phyloP scores from a whole-genome alignment of 1,140 invertebrate species.

The Campoletis sonorensis region DNA sequence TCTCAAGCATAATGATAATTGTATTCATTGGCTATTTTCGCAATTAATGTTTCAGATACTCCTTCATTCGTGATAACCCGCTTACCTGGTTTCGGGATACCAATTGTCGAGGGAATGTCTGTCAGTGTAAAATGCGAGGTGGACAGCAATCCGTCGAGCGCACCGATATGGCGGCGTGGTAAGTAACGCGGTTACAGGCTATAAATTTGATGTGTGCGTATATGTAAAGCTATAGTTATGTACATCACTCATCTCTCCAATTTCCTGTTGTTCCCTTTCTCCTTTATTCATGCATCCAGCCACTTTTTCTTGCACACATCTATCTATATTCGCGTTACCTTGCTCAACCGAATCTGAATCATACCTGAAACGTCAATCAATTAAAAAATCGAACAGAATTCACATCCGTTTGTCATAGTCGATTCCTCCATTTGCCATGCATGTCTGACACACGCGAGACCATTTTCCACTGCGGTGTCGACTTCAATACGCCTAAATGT shows the following conservation, averaged over 20 bases:
- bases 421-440: neutral
- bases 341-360: neutral
- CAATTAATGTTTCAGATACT: conserved; percentile 82
- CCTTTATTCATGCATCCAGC: conserved; percentile 13
- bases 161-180: conserved; percentile 87
- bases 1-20: neutral
- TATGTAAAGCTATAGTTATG: neutral
- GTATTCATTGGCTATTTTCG: conserved; percentile 23
- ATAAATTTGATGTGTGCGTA: conserved; percentile 28
- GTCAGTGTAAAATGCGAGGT: conserved; percentile 93
- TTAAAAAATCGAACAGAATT: conserved; percentile 13
- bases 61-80: conserved; percentile 93
- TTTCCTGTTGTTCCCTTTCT: neutral
- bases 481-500: too few relatives aligned
- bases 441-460: neutral
- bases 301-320: conserved; percentile 10
- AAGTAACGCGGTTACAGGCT: conserved; percentile 55
- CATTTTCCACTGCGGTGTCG: neutral
- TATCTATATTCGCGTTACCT: conserved; percentile 14
- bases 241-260: conserved; percentile 11
- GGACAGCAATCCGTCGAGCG: conserved; percentile 92
- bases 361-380: conserved; percentile 31
- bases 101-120: conserved; percentile 88
- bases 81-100: conserved; percentile 91
- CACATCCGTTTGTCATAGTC: neutral